Evolutionary conservation across 2,113 vertebrate species (phyloP).

Genomic region (Peromyscus leucopus): DNA sequence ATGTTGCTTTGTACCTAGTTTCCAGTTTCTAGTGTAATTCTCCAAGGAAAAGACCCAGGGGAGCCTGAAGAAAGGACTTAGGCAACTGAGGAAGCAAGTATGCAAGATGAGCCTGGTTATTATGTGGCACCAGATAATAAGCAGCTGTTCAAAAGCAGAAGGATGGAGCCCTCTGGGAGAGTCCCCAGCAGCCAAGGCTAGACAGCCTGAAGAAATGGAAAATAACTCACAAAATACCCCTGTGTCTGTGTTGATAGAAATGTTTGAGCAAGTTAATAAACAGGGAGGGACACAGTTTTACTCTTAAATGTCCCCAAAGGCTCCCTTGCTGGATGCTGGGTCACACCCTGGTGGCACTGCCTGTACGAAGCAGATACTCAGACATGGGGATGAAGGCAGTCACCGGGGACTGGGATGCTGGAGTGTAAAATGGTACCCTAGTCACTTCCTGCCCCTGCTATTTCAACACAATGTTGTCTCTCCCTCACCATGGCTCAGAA

Average conservation of each 20-base stretch:
- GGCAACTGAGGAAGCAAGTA: background rate
- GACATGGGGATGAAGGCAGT: background rate
- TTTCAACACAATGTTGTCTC: background rate
- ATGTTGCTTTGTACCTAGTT: background rate
- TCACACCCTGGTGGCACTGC: too few relatives aligned
- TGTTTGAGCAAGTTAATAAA: background rate
- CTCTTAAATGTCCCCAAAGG: background rate
- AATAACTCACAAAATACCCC: background rate
- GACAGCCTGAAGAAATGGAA: background rate
- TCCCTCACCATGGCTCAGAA: background rate
- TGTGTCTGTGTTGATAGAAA: background rate
- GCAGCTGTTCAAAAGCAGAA: background rate
- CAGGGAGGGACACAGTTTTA: background rate
- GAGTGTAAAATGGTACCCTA: background rate
- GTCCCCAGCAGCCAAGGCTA: background rate
- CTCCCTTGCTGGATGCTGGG: background rate
- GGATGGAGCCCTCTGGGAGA: background rate
- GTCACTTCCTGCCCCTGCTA: background rate
- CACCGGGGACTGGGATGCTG: background rate
- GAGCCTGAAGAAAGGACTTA: background rate
- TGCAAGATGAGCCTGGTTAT: background rate
- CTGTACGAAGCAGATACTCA: background rate
- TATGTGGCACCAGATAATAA: conserved; percentile 1
- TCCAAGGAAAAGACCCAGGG: conserved; percentile 9
- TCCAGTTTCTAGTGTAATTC: background rate